phyloP scores from a whole-genome alignment of 2,888 invertebrate species.

The Timema cristinae region DNA sequence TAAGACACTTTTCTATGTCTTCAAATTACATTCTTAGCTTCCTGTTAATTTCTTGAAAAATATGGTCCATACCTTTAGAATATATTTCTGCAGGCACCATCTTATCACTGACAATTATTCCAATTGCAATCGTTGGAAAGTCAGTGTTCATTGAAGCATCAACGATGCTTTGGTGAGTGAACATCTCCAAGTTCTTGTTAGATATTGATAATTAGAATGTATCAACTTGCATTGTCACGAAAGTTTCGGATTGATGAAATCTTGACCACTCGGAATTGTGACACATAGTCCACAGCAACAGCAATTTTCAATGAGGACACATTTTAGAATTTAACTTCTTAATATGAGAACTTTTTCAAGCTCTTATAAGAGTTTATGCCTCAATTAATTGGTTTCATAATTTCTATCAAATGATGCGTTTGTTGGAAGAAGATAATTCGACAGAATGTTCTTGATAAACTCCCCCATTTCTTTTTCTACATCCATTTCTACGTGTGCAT shows the following conservation, averaged over 20 bases:
- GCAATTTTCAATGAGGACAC: background rate
- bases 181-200: background rate
- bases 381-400: background rate
- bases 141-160: constrained; percentile 6
- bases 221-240: background rate
- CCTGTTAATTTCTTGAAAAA: background rate
- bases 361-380: background rate
- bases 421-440: background rate
- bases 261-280: background rate
- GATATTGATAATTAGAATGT: background rate
- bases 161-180: background rate
- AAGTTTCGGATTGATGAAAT: background rate
- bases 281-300: constrained; percentile 8
- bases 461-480: constrained; percentile 2
- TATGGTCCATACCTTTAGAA: background rate
- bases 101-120: background rate
- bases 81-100: background rate
- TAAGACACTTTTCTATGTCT: background rate
- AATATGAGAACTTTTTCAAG: background rate
- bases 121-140: background rate
- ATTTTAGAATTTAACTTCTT: background rate
- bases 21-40: background rate
- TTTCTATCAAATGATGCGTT: background rate
- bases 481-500: background rate
- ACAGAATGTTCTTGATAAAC: background rate